Base-by-base conservation (phyloP, 2,797 vertebrate species). In the Oceanodroma leucorhoa region DNA sequence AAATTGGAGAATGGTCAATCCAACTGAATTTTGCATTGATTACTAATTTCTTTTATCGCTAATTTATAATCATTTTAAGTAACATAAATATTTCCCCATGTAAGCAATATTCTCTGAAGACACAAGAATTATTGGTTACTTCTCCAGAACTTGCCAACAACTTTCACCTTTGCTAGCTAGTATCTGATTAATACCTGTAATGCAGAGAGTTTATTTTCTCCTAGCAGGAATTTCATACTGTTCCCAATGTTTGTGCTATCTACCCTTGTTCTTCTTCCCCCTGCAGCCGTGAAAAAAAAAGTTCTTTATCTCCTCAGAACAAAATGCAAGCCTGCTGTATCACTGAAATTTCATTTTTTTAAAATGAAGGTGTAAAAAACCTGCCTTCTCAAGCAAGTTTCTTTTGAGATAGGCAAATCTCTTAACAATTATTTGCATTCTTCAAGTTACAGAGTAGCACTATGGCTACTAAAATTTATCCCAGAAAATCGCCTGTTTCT, bases 321-420 rank as follows among this genome's bases (percentile, higher is more conserved):
- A 96, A 94, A 94, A 95, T 69, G 30, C 75, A 93, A 92, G 32
- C 66, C 60, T 83, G 43, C 80, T 94, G 19, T 85, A 87, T 67
- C 38, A 40, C n/a, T 57, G 65, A 81, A 61, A 91, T 89, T 71
- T 94, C 45, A 64, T 76, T 94, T 93, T 92, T 89, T 93, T 41
- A 91, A 90, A 94, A 91, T 41, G 10, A 40, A 94, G 53, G 26
- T 81, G 26, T 93, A 89, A 95, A 93, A 94, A 94, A 79, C 55
- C 53, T 77, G 57, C 14, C n/a, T 84, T 83, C 64, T 89, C 50
- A 76, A 91, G 81, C 38, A 90, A 87, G 40, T 70, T 72, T 87
- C 26, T 67, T 92, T 86, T 81, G 24, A 87, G 83, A 69, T 29
- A 79, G 75, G 73, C 6, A 46, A n/a, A 32, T 84, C 32, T n/a